Evolutionary conservation across 1,140 invertebrate species (phyloP), one percentile per base, ranked within the genome.

Genomic region (Phthorimaea operculella): DNA sequence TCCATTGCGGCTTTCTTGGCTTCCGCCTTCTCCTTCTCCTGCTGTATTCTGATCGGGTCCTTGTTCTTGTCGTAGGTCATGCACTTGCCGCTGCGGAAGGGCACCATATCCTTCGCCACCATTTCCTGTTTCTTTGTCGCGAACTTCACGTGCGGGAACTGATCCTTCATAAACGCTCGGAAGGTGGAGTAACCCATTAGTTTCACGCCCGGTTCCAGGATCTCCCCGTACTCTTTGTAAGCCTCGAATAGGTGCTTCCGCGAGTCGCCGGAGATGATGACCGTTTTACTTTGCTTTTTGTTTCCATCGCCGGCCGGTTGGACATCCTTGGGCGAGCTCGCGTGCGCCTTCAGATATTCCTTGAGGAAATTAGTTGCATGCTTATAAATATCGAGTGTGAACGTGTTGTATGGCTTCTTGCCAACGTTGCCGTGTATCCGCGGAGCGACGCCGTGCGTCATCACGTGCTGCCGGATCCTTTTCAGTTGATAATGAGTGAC

Each of bases 151-250:
- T 93, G 90, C 1, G 92, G 92, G 77, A 93, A 94, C 70, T 93
- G 92, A 64, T 92, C 91, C 70, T 92, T 93, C 89, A 94, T 91
- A 66, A 93, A 94, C 64, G 91, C 89, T 54, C 92, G 84, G 79
- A 94, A 94, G 16, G 91, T 92, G 0, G 92, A 92, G 65, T 93
- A 94, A 0, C 92, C 92, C 91, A 94, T 92, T 1, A 91, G 81
- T 81, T 92, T 92, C 15, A 90, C 87, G 42, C 87, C 87, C 1
- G 90, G 89, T 51, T 90, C 89, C 28, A 89, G 70, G 55, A 89
- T 88, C 75, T 89, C 90, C 59, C 91, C 91, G 72, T 91, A 92
- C 59, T 92, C 89, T 69, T 89, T 90, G 64, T 93, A 94, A 21
- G 88, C 87, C 62, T 92, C 89, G 68, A 93, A 91, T 14, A 93